Conservation (phyloP, 2,113 vertebrate genomes). For the Heterocephalus glaber region DNA sequence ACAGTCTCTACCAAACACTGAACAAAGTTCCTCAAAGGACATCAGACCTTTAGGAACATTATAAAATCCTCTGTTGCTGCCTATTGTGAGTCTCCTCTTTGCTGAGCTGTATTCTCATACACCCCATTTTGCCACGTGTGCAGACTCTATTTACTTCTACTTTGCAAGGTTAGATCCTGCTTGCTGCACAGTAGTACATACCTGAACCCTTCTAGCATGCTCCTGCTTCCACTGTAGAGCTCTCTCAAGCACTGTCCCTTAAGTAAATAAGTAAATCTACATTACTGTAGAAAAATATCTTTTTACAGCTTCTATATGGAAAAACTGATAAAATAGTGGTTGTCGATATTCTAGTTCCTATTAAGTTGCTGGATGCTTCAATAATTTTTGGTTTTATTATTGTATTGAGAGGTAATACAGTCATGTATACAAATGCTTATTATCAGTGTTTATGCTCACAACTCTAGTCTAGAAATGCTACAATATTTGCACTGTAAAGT, state of each 20-base stretch:
- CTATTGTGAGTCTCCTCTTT: not conserved
- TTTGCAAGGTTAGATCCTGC: not conserved
- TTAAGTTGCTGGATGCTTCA: not conserved
- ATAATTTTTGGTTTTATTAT: not conserved
- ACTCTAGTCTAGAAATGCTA: slow-evolving; percentile 16
- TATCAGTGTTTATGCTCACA: not conserved
- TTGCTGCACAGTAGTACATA: not conserved
- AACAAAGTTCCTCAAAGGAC: not conserved
- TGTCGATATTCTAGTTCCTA: not conserved
- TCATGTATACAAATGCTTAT: not conserved
- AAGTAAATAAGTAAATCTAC: not conserved
- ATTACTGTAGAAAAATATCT: not conserved
- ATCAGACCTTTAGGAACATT: not conserved
- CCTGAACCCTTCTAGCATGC: not conserved
- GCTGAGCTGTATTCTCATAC: not conserved
- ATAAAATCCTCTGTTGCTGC: not conserved
- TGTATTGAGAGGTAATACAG: not conserved
- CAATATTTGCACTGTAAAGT: not conserved
- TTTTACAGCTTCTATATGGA: not conserved
- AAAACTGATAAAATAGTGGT: slow-evolving; percentile 11
- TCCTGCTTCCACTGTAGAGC: not conserved
- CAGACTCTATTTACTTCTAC: not conserved
- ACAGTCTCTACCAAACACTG: not conserved
- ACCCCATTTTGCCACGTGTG: not conserved
- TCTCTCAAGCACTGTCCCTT: not conserved